phyloP scores from a whole-genome alignment of 2,888 invertebrate genomes.

The Pterostichus niger region DNA sequence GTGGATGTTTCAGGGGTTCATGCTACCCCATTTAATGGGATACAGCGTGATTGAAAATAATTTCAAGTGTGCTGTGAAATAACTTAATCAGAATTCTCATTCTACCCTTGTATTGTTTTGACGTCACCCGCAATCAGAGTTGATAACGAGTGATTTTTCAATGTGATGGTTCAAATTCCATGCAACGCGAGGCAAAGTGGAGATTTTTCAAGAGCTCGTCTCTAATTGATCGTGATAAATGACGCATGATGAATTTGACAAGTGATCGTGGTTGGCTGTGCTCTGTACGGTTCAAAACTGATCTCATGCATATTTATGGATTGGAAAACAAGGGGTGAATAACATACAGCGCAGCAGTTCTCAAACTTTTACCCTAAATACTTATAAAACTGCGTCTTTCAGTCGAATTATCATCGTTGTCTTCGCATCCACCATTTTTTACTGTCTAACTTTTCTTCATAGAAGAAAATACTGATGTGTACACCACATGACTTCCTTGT shows the following conservation, averaged over 20 bases:
- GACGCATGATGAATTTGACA: conserved; percentile 27
- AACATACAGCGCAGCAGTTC: background rate
- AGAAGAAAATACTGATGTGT: too few relatives aligned
- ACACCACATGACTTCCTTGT: too few relatives aligned
- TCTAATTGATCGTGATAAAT: conserved; percentile 39
- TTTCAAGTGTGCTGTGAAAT: too few relatives aligned
- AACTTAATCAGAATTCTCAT: too few relatives aligned
- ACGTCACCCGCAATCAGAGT: background rate
- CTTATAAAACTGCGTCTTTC: too few relatives aligned
- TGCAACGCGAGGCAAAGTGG: background rate
- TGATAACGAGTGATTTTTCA: conserved; percentile 22
- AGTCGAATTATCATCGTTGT: too few relatives aligned
- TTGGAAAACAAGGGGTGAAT: conserved; percentile 24
- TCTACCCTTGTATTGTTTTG: background rate
- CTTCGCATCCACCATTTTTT: too few relatives aligned
- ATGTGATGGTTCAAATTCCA: background rate
- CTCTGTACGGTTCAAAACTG: background rate
- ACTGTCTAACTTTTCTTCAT: too few relatives aligned
- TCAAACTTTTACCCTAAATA: background rate
- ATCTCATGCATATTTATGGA: conserved; percentile 23
- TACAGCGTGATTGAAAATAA: too few relatives aligned
- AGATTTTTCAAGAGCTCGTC: background rate
- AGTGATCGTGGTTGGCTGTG: conserved; percentile 1
- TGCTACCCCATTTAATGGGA: too few relatives aligned
- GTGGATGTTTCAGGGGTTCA: too few relatives aligned